Percentiles rank a stretch among this genome's conserved stretches.
These are phyloP conservation scores for Danaus chrysippus DNA, from an alignment of 2,888 invertebrate species.

Conservation along the genomic window DNA sequence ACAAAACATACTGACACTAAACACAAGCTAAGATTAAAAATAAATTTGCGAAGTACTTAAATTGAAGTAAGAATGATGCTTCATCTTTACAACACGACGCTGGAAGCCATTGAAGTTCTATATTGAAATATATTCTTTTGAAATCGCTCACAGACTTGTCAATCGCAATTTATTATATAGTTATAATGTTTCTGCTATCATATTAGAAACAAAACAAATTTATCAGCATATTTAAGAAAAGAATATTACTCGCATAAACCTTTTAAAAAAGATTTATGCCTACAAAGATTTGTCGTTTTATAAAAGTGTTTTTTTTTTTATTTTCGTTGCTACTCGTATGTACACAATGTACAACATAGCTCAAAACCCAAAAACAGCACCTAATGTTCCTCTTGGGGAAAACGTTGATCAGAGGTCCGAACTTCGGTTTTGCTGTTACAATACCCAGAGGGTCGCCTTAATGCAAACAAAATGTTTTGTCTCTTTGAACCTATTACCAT, in stretches of 20 bases:
- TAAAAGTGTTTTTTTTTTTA: too few relatives aligned
- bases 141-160: constrained; percentile 9
- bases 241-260: neutral
- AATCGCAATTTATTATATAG: neutral
- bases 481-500: constrained; percentile 47
- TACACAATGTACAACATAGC: constrained; percentile 31
- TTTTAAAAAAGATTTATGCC: neutral
- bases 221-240: neutral
- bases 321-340: neutral
- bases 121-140: constrained; percentile 22
- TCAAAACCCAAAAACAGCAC: constrained; percentile 45
- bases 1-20: constrained; percentile 35
- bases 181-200: neutral
- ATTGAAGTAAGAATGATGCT: constrained; percentile 34
- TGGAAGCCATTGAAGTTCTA: constrained; percentile 25
- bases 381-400: constrained; percentile 62
- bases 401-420: constrained; percentile 64
- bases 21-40: constrained; percentile 38
- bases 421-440: constrained; percentile 68
- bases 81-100: constrained; percentile 32
- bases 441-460: constrained; percentile 60
- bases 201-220: neutral
- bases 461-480: constrained; percentile 41
- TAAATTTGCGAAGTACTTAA: constrained; percentile 34
- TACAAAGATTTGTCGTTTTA: too few relatives aligned